These are phyloP conservation scores for Tetranychus truncatus DNA, from an alignment of 2,888 invertebrate genomes.

Conservation along the genomic window DNA sequence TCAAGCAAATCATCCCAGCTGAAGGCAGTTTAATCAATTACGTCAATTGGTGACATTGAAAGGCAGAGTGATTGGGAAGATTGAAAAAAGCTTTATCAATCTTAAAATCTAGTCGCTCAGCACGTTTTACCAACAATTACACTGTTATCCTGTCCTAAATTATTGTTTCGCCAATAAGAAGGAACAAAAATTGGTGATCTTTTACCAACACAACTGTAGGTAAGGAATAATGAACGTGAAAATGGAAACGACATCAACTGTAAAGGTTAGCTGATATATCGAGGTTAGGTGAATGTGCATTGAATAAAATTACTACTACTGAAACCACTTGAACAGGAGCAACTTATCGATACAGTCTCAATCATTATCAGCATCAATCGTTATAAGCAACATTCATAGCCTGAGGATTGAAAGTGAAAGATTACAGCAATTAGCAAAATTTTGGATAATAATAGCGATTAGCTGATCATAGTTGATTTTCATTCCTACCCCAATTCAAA, in stretches of 20 bases:
- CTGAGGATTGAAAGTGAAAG: not conserved
- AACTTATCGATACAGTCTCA: not conserved
- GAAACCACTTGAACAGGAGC: not conserved
- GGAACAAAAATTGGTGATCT: not conserved
- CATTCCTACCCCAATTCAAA: too few species aligned
- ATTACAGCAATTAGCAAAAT: too few species aligned
- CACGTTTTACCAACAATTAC: not conserved
- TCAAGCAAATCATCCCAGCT: not conserved
- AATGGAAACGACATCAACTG: not conserved
- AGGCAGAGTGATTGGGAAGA: not conserved
- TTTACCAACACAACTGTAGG: not conserved
- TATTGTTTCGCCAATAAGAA: not conserved
- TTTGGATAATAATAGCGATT: too few species aligned
- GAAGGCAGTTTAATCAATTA: not conserved
- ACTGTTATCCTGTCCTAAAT: not conserved
- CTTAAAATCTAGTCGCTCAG: not conserved
- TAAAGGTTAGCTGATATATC: not conserved
- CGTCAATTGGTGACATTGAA: not conserved
- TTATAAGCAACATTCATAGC: not conserved
- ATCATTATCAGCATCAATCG: not conserved
- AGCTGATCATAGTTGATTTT: too few species aligned
- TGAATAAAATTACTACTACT: not conserved
- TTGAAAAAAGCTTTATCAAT: not conserved
- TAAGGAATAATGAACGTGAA: not conserved
- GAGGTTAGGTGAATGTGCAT: not conserved